Percentiles rank a stretch among this genome's conserved stretches.
phyloP scores from a whole-genome alignment of 2,888 invertebrate species.

The Ashinkailepas kermadecensis region DNA sequence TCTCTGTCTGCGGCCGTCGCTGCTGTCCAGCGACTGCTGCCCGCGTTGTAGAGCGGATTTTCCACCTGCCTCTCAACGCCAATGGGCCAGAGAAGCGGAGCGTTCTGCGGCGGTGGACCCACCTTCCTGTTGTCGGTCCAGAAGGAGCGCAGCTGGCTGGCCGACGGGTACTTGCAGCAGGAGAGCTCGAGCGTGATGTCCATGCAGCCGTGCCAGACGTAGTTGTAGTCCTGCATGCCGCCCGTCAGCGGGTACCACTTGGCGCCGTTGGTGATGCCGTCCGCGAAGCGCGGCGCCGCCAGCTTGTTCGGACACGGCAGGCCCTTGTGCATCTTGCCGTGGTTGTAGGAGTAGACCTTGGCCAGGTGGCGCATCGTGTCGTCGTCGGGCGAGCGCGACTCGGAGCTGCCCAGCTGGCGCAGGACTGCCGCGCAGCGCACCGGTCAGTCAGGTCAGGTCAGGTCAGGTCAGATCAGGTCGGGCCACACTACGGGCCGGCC shows the following conservation, averaged over 20 bases:
- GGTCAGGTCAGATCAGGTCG: too few species aligned
- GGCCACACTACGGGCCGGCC: too few species aligned
- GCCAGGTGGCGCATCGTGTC: slow-evolving; percentile 84
- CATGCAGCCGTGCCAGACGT: slow-evolving; percentile 87
- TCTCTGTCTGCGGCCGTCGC: too few species aligned
- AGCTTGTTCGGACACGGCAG: slow-evolving; percentile 61
- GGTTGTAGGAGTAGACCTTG: slow-evolving; percentile 73
- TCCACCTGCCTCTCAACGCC: too few species aligned
- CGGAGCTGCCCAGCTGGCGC: slow-evolving; percentile 39
- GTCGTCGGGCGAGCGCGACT: slow-evolving; percentile 81
- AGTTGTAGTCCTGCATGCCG: slow-evolving; percentile 92
- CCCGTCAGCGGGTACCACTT: slow-evolving; percentile 85
- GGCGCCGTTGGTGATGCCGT: slow-evolving; percentile 91
- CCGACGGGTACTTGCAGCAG: slow-evolving; percentile 86
- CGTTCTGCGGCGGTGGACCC: slow-evolving; percentile 35
- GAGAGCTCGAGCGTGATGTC: slow-evolving; percentile 90
- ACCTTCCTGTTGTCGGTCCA: slow-evolving; percentile 86
- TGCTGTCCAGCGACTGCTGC: too few species aligned
- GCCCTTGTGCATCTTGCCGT: slow-evolving; percentile 79
- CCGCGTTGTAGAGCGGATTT: too few species aligned
- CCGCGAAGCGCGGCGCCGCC: slow-evolving; percentile 64
- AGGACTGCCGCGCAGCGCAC: neutral
- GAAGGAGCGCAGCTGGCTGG: slow-evolving; percentile 66
- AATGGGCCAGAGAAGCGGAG: too few species aligned
- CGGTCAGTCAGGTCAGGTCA: too few species aligned